Conservation (phyloP, 2,113 vertebrate genomes). For the Daphoenositta chrysoptera region DNA sequence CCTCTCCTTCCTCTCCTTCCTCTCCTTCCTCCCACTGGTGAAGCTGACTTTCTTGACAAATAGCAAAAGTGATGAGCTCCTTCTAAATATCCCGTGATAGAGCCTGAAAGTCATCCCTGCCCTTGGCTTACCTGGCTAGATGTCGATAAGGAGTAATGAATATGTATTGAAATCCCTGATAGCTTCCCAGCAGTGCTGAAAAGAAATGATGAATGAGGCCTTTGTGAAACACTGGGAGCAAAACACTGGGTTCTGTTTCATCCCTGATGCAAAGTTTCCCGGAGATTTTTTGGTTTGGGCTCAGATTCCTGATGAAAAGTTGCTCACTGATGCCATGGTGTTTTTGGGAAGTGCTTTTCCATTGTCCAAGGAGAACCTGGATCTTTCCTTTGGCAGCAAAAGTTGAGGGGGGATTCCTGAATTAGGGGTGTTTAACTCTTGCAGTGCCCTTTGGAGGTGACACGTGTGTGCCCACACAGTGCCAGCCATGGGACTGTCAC, state of each 20-base stretch:
- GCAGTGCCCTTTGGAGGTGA: not conserved
- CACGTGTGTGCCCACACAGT: not conserved
- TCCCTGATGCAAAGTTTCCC: not conserved
- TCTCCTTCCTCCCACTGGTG: rapidly evolving
- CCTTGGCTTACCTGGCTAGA: slow-evolving; percentile 1
- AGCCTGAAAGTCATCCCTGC: not conserved
- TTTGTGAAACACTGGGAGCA: slow-evolving; percentile 12
- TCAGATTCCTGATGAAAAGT: not conserved
- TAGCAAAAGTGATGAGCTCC: not conserved
- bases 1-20: rapidly evolving
- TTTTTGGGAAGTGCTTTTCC: not conserved
- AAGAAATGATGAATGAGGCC: slow-evolving; percentile 28
- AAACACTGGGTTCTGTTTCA: slow-evolving; percentile 18
- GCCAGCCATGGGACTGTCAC: not conserved
- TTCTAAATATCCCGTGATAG: not conserved
- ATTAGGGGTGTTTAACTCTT: not conserved
- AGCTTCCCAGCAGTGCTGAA: not conserved
- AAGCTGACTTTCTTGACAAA: not conserved
- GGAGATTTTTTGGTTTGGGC: not conserved
- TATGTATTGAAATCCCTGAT: not conserved
- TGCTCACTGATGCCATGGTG: not conserved
- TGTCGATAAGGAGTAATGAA: not conserved
- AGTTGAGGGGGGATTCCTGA: not conserved
- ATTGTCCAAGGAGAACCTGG: rapidly evolving
- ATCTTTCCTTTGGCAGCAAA: not conserved